phyloP scores from a whole-genome alignment of 2,797 vertebrate genomes.

The Tinamus major region DNA sequence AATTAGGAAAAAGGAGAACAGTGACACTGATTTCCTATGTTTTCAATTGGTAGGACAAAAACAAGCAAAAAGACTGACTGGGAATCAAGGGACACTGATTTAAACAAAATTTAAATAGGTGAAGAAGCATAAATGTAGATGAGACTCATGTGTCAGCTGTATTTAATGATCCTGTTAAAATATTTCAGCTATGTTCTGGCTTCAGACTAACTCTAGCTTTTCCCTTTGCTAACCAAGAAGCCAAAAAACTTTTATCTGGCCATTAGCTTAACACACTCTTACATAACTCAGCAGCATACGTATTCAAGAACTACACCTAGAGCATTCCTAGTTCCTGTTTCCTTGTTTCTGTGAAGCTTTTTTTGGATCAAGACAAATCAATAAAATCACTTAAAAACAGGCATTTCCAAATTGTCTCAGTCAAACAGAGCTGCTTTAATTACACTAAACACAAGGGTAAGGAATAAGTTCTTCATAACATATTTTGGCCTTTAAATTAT shows the following conservation, averaged over 20 bases:
- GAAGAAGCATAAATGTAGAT: neutral
- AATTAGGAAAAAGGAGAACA: neutral
- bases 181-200: accelerated
- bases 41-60: neutral
- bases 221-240: neutral
- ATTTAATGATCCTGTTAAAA: neutral
- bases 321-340: accelerated
- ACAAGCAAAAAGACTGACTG: neutral
- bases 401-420: neutral
- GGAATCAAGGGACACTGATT: neutral
- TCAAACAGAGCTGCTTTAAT: neutral
- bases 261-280: accelerated
- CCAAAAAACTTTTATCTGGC: accelerated
- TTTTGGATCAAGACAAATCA: neutral
- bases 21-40: neutral
- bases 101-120: neutral
- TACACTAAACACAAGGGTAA: neutral
- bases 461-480: neutral
- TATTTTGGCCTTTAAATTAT: neutral
- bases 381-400: neutral
- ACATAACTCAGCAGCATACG: accelerated
- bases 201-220: neutral
- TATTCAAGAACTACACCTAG: accelerated
- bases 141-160: neutral
- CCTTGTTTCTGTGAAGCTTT: neutral